These are phyloP conservation scores for Venustoraphidia nigricollis DNA, from an alignment of 2,888 invertebrate genomes.

Conservation along the genomic window DNA sequence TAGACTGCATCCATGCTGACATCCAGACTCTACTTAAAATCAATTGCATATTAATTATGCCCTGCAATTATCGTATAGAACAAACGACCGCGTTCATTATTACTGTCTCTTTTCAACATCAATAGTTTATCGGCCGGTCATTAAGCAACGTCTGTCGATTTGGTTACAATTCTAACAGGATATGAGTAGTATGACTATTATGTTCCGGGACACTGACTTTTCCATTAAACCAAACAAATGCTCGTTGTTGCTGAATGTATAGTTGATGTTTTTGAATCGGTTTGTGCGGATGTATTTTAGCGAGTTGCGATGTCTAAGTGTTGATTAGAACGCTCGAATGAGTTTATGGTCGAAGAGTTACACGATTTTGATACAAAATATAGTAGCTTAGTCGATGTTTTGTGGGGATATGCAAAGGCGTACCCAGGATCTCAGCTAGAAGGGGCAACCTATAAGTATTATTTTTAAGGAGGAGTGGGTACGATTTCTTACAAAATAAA, in stretches of 20 bases:
- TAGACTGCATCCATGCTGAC: too few relatives aligned
- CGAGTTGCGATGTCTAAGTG: constrained; percentile 5
- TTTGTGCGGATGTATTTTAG: background rate
- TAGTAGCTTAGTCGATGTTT: too few relatives aligned
- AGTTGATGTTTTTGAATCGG: background rate
- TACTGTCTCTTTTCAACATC: background rate
- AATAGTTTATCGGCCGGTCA: background rate
- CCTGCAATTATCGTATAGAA: background rate
- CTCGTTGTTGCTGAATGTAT: too few relatives aligned
- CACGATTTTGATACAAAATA: too few relatives aligned
- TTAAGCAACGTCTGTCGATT: too few relatives aligned
- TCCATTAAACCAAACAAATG: background rate
- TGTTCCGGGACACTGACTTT: constrained; percentile 4
- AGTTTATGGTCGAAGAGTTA: background rate
- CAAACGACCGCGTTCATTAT: background rate
- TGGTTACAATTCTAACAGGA: background rate
- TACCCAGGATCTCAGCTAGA: too few relatives aligned
- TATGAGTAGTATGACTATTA: background rate
- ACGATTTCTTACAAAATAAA: too few relatives aligned
- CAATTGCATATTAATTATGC: constrained; percentile 4
- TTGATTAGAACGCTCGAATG: constrained; percentile 7
- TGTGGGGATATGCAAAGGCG: too few relatives aligned
- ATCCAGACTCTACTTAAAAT: constrained; percentile 3
- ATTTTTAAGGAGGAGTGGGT: too few relatives aligned
- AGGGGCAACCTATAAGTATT: too few relatives aligned